Conservation (phyloP, 2,113 vertebrate species). For the Pterocles burchelli region DNA sequence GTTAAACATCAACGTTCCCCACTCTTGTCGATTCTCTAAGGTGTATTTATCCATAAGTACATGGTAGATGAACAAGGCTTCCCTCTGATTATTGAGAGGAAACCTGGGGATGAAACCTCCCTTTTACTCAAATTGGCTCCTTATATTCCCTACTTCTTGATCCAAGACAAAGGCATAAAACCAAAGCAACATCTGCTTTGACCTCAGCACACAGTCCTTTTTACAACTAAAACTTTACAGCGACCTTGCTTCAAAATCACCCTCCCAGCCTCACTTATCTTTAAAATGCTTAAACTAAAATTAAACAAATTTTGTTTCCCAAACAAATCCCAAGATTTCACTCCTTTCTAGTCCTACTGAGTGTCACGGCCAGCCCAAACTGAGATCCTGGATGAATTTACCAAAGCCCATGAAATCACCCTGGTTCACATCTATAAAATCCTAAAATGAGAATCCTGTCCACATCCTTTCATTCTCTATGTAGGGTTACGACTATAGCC, state of each 20-base stretch:
- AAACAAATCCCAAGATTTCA: neutral
- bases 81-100: neutral
- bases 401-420: neutral
- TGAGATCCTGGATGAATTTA: neutral
- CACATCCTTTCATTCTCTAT: neutral
- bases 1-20: neutral
- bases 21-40: neutral
- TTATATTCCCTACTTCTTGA: neutral
- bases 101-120: neutral
- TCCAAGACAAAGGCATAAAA: neutral
- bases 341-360: neutral
- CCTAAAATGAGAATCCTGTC: neutral
- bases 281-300: neutral
- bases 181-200: neutral
- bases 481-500: neutral
- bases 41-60: rapidly evolving
- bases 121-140: neutral
- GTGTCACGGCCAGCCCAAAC: neutral
- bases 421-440: neutral
- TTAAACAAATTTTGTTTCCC: neutral
- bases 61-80: neutral
- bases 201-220: neutral
- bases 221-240: neutral
- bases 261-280: neutral
- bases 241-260: neutral